Base-by-base conservation (phyloP, 2,113 vertebrate genomes). In the Pseudorasbora parva region DNA sequence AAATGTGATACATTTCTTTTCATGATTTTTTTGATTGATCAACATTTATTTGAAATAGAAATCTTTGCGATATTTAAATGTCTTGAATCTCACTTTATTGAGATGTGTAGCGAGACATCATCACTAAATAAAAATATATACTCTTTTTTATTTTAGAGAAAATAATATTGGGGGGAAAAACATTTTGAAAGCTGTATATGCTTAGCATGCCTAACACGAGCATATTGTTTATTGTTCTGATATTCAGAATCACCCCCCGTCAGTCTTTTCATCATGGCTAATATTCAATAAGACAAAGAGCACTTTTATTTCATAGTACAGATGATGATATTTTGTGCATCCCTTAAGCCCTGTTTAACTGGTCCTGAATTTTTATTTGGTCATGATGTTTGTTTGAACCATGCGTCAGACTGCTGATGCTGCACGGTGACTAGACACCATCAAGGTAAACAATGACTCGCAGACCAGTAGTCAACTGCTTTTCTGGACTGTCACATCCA, bases 351-450 rank as follows among this genome's bases (percentile, higher is more conserved):
- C 8, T 41, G 3, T 68, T 11, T 41, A 68, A 68, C 64, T 68
- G 21, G 64, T 11, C 33, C 33, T 21, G 30, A 21, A 37, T 41
- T 37, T 25, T 41, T 68, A 41, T 68, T 68, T 68, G 64, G 17
- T 41, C 10, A 11, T 68, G 64, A 41, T 68, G 33, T 68, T 33
- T 9, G 3, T 37, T 11, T 41, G 30, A 68, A 19, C 33, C 2
- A 15, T 68, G 64, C 30, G 33, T 68, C 64, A 41, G 64, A 68
- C 17, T 41, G 64, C 64, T 68, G 64, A 68, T 68, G 64, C 64
- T 41, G 33, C 64, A 41, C 9, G 9, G 30, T 68, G 17, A 41
- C 33, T 11, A 21, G 8, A 68, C 51, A 21, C 17, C 1, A 8
- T 10, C 8, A 41, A 68, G 33, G 8, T 11, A 68, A 41, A 10